Base-by-base conservation (phyloP, 1,140 invertebrate genomes). In the Myzus persicae region DNA sequence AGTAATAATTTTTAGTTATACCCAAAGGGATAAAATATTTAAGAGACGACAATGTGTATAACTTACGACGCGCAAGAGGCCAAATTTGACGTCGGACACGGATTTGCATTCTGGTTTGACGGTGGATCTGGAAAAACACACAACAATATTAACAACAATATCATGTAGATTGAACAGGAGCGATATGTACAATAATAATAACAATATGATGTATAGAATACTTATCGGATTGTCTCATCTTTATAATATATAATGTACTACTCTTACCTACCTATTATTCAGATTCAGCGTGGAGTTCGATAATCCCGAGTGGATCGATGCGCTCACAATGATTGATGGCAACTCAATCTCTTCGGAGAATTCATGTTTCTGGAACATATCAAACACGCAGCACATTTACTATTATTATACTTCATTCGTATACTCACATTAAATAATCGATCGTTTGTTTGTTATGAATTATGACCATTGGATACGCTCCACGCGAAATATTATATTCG, bases 21-120 rank as follows among this genome's bases (percentile, higher is more conserved):
- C 4, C 31, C 11, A n/a, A 31, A 31, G 2, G 9, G 11, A 31
- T 67, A 31, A 51, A 67, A 67, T 67, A 67, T n/a, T 67, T 31
- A 67, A 76, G 2, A 82, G 2, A 38, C 38, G 36, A 82, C 22
- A 40, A 26, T 26, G 0, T 40, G 38, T 84, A n/a, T n/a, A 24
- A 92, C 91, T 92, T 38, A 92, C 91, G 31, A 92, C 51, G 36
- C 36, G 76, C 5, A 92, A 84, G 11, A 92, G 20, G n/a, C 91
- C 76, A 20, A 84, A 38, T 31, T 51, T 48, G 9, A 24, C n/a
- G 0, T 51, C 40, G 20, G 40, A 31, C 4, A 26, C 59, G 2
- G 26, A 48, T 51, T 51, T 81, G 42, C 14, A 82, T 48, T 84
- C 76, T 20, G 26, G n/a, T 81, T 67, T 91, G 7, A 81, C 36